Conservation (phyloP, 1,140 invertebrate genomes). For the Apocrypta bakeri region DNA sequence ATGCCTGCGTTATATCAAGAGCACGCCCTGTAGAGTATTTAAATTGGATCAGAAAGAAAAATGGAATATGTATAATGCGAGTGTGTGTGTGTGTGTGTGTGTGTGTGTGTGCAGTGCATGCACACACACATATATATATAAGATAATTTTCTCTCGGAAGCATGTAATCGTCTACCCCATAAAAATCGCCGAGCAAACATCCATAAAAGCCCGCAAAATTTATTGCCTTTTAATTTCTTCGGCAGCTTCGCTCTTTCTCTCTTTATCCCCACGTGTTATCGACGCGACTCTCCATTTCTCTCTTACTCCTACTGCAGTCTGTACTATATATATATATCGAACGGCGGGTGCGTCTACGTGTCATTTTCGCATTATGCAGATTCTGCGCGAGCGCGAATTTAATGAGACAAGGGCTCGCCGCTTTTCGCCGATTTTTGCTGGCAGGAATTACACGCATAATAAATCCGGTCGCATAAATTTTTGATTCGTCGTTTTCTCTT, state of each 20-base stretch:
- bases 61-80: not conserved
- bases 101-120: too few relatives aligned
- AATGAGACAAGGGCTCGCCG: slow-evolving; percentile 38
- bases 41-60: not conserved
- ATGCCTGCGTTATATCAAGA: too few relatives aligned
- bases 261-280: slow-evolving; percentile 36
- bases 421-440: slow-evolving; percentile 43
- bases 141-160: not conserved
- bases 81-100: too few relatives aligned
- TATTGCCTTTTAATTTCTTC: slow-evolving; percentile 39
- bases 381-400: slow-evolving; percentile 35
- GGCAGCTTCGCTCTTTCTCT: not conserved
- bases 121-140: too few relatives aligned
- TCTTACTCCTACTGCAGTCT: not conserved
- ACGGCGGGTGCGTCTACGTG: slow-evolving; percentile 36
- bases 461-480: slow-evolving; percentile 48
- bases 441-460: slow-evolving; percentile 48
- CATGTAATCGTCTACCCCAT: not conserved
- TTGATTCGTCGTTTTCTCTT: not conserved
- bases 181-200: slow-evolving; percentile 1
- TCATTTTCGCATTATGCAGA: slow-evolving; percentile 48
- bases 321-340: too few relatives aligned
- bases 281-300: not conserved
- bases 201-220: slow-evolving; percentile 30
- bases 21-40: not conserved